A percentile compares a stretch with the other conserved stretches of the same genome.
Conservation (phyloP, 2,113 vertebrate species). For the Thermophis baileyi region DNA sequence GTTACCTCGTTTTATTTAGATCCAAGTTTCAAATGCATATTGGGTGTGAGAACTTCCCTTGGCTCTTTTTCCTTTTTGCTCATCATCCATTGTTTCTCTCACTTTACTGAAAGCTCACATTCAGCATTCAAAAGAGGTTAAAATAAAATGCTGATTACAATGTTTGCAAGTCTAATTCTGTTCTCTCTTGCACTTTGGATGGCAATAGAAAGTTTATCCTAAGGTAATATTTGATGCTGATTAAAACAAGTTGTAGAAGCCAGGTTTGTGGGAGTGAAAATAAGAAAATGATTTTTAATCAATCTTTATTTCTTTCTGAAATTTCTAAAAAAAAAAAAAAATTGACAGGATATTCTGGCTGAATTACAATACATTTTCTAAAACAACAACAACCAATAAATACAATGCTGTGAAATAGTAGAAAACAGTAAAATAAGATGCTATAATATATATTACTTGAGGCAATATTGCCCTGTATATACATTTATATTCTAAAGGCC, state of each 20-base stretch:
- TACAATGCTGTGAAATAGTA: background rate
- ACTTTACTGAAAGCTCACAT: background rate
- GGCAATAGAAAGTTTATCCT: background rate
- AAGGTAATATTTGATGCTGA: background rate
- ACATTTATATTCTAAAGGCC: background rate
- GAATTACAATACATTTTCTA: background rate
- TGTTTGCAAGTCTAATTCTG: background rate
- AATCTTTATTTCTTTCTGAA: background rate
- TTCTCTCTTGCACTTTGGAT: background rate
- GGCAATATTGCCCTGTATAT: background rate
- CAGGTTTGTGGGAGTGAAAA: background rate
- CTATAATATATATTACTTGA: background rate
- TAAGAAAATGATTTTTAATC: background rate
- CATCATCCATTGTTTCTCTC: constrained; percentile 3
- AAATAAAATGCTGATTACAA: background rate
- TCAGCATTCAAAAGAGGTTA: background rate
- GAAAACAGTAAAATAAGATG: background rate
- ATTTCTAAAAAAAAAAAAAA: background rate
- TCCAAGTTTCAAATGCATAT: background rate
- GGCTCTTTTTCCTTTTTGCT: background rate
- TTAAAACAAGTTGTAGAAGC: background rate
- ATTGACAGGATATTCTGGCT: background rate
- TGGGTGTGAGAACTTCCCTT: background rate
- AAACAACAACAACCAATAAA: background rate
- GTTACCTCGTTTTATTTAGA: background rate